These are phyloP conservation scores for Notocelia uddmanniana DNA, from an alignment of 2,888 invertebrate genomes.

Conservation along the genomic window DNA sequence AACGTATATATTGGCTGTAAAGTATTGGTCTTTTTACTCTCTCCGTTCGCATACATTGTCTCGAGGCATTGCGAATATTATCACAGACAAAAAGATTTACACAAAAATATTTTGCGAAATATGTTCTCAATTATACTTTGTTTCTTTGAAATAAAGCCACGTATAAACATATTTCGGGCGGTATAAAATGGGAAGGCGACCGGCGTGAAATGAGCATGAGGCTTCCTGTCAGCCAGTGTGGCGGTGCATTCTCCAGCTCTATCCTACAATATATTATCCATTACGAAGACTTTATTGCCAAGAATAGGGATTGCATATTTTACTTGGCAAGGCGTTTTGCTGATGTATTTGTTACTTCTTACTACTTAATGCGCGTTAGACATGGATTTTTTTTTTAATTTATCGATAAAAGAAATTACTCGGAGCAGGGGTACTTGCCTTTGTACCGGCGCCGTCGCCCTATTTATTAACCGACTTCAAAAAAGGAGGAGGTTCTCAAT, in stretches of 20 bases:
- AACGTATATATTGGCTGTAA: not conserved
- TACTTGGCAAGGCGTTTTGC: too few relatives aligned
- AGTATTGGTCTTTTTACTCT: conserved; percentile 2
- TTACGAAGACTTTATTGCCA: not conserved
- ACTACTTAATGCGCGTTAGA: too few relatives aligned
- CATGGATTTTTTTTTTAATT: too few relatives aligned
- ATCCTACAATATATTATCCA: conserved; percentile 23
- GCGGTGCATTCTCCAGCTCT: conserved; percentile 63
- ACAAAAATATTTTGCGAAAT: conserved; percentile 3
- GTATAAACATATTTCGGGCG: conserved; percentile 71
- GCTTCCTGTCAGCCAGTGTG: conserved; percentile 63
- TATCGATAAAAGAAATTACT: too few relatives aligned
- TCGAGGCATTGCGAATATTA: conserved; percentile 1
- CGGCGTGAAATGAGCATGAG: conserved; percentile 79
- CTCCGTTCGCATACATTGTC: not conserved
- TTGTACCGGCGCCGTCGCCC: too few relatives aligned
- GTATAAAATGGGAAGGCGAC: conserved; percentile 78
- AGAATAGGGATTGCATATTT: not conserved
- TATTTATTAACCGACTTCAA: too few relatives aligned
- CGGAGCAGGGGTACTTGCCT: too few relatives aligned
- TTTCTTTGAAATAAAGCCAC: conserved; percentile 59
- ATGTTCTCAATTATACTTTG: conserved; percentile 58
- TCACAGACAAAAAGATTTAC: not conserved
- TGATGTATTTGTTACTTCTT: too few relatives aligned
- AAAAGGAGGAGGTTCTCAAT: too few relatives aligned